phyloP scores from a whole-genome alignment of 2,797 vertebrate genomes.

The Toxotes lorentzi region DNA sequence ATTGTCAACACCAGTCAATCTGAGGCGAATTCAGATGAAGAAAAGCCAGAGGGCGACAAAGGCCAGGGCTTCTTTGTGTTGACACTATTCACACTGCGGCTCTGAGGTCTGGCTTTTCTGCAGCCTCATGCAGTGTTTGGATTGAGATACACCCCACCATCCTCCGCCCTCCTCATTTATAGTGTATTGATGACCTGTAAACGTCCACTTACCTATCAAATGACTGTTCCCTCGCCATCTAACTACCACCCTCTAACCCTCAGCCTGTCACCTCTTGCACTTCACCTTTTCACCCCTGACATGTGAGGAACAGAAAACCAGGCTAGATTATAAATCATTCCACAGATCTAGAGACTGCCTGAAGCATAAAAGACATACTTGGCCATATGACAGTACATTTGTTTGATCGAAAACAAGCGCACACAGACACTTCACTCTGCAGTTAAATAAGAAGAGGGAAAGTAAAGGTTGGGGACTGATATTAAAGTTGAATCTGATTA shows the following conservation, averaged over 20 bases:
- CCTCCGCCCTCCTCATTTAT: constrained; percentile 49
- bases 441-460: constrained; percentile 39
- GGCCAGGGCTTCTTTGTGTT: constrained; percentile 60
- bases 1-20: constrained; percentile 77
- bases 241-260: constrained; percentile 37
- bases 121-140: constrained; percentile 40
- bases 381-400: constrained; percentile 14
- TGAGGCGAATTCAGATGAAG: constrained; percentile 59
- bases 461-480: constrained; percentile 39
- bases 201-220: constrained; percentile 40
- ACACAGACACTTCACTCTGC: constrained; percentile 15
- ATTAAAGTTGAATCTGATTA: constrained; percentile 57
- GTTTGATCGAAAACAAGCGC: constrained; percentile 38
- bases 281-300: constrained; percentile 21
- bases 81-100: constrained; percentile 51
- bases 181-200: constrained; percentile 46
- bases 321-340: constrained; percentile 4
- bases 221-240: constrained; percentile 32
- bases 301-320: neutral
- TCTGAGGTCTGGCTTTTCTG: constrained; percentile 49
- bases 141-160: constrained; percentile 22
- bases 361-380: constrained; percentile 4
- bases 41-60: constrained; percentile 63
- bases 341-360: neutral
- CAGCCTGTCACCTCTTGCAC: constrained; percentile 13